These are phyloP conservation scores for Cataglyphis rosenhaueri DNA, from an alignment of 2,888 invertebrate genomes.

Conservation along the genomic window DNA sequence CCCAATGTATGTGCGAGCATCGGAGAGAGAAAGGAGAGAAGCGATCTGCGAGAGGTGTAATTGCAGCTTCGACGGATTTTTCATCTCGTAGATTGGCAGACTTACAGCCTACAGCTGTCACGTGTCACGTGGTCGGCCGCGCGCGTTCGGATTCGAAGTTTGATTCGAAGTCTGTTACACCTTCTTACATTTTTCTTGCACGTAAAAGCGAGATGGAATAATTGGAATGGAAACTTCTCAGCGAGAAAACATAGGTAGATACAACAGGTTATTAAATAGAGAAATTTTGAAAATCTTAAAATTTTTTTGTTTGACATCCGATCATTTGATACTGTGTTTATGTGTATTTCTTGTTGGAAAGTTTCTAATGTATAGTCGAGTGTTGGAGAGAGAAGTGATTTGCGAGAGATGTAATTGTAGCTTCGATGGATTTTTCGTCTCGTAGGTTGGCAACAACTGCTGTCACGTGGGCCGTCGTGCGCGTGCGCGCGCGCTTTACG, in stretches of 20 bases:
- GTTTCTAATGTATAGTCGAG: too few species aligned
- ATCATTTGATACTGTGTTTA: too few species aligned
- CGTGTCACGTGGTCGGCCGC: conserved; percentile 10
- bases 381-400: not conserved
- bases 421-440: not conserved
- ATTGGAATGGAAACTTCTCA: not conserved
- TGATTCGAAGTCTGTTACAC: not conserved
- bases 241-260: too few species aligned
- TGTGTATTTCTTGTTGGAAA: too few species aligned
- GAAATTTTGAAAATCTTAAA: too few species aligned
- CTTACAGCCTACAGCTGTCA: not conserved
- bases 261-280: too few species aligned
- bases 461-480: conserved; percentile 4
- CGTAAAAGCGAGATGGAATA: not conserved
- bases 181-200: not conserved
- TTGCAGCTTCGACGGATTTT: not conserved
- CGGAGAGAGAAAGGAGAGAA: not conserved
- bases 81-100: not conserved
- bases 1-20: too few species aligned
- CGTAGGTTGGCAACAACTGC: not conserved
- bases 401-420: not conserved
- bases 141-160: not conserved
- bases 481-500: not conserved
- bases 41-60: not conserved
- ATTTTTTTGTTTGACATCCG: too few species aligned